phyloP scores from a whole-genome alignment of 2,888 invertebrate species.

The Drepana falcataria region DNA sequence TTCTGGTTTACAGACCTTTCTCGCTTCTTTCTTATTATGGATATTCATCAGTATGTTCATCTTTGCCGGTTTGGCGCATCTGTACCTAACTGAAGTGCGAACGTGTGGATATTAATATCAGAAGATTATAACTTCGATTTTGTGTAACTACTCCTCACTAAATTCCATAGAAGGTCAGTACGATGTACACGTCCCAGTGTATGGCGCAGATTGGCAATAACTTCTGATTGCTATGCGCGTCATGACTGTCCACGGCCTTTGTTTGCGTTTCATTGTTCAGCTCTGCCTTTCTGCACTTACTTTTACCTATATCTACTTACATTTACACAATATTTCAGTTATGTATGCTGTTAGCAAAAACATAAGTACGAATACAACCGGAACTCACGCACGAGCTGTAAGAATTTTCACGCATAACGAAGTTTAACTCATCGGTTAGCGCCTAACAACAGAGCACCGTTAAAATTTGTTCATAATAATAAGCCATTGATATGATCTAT shows the following conservation, averaged over 20 bases:
- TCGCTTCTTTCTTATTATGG: no score
- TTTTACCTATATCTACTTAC: constrained; percentile 38
- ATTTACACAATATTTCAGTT: background rate
- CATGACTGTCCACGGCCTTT: constrained; percentile 53
- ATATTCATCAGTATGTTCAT: no score
- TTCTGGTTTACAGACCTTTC: no score
- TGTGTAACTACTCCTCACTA: background rate
- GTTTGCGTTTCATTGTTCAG: constrained; percentile 63
- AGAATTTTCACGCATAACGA: background rate
- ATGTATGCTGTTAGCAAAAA: background rate
- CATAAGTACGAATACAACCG: background rate
- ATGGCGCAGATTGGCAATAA: constrained; percentile 29
- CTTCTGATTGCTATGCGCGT: constrained; percentile 66
- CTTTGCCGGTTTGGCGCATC: no score
- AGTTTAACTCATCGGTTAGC: background rate
- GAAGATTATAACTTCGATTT: no score
- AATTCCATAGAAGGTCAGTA: background rate
- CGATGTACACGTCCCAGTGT: constrained; percentile 13
- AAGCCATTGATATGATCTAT: no score
- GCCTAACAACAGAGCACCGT: background rate
- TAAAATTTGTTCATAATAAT: no score
- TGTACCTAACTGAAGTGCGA: no score
- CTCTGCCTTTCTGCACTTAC: constrained; percentile 47
- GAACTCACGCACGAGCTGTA: constrained; percentile 5
- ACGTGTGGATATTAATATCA: no score